A percentile compares a stretch with the other conserved stretches of the same genome.
Conservation (phyloP, 2,888 invertebrate species). For the Eudemis profundana region DNA sequence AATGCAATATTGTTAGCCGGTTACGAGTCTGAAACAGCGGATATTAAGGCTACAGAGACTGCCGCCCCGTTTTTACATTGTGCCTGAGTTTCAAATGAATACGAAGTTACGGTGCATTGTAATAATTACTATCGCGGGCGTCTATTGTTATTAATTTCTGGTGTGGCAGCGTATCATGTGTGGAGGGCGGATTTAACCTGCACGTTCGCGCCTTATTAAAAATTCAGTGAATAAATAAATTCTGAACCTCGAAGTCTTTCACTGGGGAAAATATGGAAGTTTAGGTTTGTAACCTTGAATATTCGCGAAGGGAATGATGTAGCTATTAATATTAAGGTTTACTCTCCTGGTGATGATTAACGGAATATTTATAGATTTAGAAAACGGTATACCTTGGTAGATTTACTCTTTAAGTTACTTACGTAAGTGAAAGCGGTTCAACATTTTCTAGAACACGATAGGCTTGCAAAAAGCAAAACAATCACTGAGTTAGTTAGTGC, state of each 20-base stretch:
- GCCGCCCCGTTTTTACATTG: constrained; percentile 77
- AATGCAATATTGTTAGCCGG: constrained; percentile 85
- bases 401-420: too few relatives aligned
- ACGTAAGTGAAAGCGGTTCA: too few relatives aligned
- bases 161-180: constrained; percentile 23
- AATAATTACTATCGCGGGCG: constrained; percentile 65
- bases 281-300: background rate
- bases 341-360: background rate
- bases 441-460: too few relatives aligned
- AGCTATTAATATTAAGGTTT: background rate
- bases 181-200: constrained; percentile 14
- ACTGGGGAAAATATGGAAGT: background rate
- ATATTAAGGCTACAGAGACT: constrained; percentile 81
- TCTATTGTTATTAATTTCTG: constrained; percentile 36
- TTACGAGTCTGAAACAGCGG: constrained; percentile 83
- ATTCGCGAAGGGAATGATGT: background rate
- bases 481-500: background rate
- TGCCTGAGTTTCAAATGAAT: constrained; percentile 74
- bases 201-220: constrained; percentile 15
- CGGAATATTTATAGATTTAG: background rate
- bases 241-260: background rate
- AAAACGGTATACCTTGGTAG: background rate
- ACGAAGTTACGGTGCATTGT: constrained; percentile 71
- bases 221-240: constrained; percentile 3
- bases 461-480: too few relatives aligned